These are phyloP conservation scores for Nyctibius grandis DNA, from an alignment of 2,797 vertebrate genomes.

Conservation along the genomic window DNA sequence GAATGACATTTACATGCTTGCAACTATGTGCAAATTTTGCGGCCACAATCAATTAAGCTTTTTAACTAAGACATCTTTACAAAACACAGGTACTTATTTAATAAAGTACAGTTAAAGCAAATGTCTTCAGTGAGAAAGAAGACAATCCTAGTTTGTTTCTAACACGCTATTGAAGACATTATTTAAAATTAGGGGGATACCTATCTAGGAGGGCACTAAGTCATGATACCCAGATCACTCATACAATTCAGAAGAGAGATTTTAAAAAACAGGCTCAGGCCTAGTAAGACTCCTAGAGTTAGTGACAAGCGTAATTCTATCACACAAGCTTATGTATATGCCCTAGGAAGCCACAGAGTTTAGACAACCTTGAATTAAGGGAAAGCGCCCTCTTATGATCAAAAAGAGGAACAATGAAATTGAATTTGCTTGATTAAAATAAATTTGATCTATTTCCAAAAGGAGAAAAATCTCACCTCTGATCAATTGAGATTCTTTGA, in stretches of 20 bases:
- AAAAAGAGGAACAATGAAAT: background rate
- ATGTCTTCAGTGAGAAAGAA: background rate
- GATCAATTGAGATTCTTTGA: slow-evolving; percentile 9
- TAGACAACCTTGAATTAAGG: background rate
- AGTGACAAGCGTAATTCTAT: background rate
- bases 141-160: background rate
- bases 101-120: background rate
- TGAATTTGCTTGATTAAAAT: slow-evolving; percentile 59
- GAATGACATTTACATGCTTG: background rate
- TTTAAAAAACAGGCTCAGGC: background rate
- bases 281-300: background rate
- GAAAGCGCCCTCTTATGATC: slow-evolving; percentile 4
- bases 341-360: background rate
- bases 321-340: background rate
- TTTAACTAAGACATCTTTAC: background rate
- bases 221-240: background rate
- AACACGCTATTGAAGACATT: background rate
- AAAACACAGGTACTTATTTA: background rate
- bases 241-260: background rate
- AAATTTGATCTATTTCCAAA: slow-evolving; percentile 24
- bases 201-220: background rate
- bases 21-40: background rate
- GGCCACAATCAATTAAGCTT: background rate
- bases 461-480: background rate
- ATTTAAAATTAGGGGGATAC: background rate